A percentile compares a stretch with the other conserved stretches of the same genome.
These are phyloP conservation scores for Anarrhichthys ocellatus DNA, from an alignment of 2,113 vertebrate genomes.

Conservation along the genomic window DNA sequence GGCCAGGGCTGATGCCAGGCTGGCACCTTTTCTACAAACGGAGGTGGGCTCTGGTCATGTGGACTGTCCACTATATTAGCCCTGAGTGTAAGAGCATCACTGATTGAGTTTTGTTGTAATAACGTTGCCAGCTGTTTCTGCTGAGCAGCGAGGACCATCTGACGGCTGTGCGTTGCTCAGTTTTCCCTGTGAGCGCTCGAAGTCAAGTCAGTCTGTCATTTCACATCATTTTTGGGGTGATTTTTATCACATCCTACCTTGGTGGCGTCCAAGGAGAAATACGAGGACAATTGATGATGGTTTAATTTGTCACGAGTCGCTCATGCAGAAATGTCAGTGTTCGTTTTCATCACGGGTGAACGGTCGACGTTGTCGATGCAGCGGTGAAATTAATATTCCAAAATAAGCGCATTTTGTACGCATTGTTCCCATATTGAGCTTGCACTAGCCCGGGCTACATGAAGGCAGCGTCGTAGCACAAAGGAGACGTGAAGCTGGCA, in stretches of 20 bases:
- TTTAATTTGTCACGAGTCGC: constrained; percentile 57
- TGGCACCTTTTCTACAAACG: constrained; percentile 12
- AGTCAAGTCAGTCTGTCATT: constrained; percentile 65
- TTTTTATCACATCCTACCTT: constrained; percentile 50
- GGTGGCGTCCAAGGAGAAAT: constrained; percentile 71
- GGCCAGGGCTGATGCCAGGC: constrained; percentile 12
- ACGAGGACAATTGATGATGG: constrained; percentile 43
- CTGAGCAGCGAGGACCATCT: constrained; percentile 58
- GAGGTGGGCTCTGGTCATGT: constrained; percentile 57
- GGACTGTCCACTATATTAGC: constrained; percentile 53
- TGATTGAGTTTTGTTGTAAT: constrained; percentile 55
- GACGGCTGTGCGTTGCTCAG: constrained; percentile 57
- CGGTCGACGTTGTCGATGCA: constrained; percentile 52
- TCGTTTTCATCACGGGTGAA: constrained; percentile 33
- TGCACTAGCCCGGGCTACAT: constrained; percentile 42
- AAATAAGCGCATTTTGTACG: constrained; percentile 36
- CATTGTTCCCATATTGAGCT: constrained; percentile 53
- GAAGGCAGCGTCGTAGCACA: constrained; percentile 49
- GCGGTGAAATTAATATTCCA: constrained; percentile 35
- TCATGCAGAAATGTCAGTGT: constrained; percentile 60
- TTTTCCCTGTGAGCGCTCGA: constrained; percentile 50
- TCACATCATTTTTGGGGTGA: constrained; percentile 16
- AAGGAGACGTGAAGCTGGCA: constrained; percentile 48
- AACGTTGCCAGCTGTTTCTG: constrained; percentile 69
- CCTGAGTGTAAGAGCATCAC: constrained; percentile 29